phyloP scores from a whole-genome alignment of 1,140 invertebrate species.

The Lerema accius region DNA sequence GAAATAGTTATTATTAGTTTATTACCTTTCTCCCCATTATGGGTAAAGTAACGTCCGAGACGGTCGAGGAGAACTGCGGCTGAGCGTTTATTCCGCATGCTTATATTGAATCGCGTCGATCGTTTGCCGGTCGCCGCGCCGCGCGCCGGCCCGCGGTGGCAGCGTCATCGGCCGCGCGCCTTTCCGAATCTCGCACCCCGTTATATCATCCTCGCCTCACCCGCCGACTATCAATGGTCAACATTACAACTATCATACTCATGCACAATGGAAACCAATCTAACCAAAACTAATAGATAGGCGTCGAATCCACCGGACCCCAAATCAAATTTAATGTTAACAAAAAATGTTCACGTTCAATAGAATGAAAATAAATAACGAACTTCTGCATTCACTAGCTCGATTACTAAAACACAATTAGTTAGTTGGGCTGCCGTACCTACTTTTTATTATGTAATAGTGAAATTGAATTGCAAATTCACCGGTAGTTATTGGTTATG shows the following conservation, averaged over 20 bases:
- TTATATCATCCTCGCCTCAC: conserved; percentile 51
- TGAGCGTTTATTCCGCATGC: conserved; percentile 49
- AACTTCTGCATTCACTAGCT: no score
- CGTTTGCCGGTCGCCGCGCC: no score
- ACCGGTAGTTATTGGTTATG: conserved; percentile 12
- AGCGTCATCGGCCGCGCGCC: conserved; percentile 37
- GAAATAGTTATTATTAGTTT: conserved; percentile 18
- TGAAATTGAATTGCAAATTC: conserved; percentile 17
- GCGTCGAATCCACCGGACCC: background rate
- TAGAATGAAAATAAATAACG: no score
- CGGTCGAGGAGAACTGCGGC: conserved; percentile 63
- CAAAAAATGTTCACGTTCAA: conserved; percentile 6
- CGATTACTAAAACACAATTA: background rate
- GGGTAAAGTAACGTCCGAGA: conserved; percentile 49
- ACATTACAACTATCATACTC: conserved; percentile 25
- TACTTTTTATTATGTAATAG: conserved; percentile 7
- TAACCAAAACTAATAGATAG: conserved; percentile 1
- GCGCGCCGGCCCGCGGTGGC: no score
- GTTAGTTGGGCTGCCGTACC: background rate
- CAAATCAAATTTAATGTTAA: conserved; percentile 13
- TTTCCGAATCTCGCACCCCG: conserved; percentile 48
- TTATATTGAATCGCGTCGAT: conserved; percentile 56
- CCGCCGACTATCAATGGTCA: conserved; percentile 11
- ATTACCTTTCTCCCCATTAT: conserved; percentile 73
- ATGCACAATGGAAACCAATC: conserved; percentile 27